Base-by-base conservation (phyloP, 92 coral and sea anemone species). In the Nematostella vectensis region DNA sequence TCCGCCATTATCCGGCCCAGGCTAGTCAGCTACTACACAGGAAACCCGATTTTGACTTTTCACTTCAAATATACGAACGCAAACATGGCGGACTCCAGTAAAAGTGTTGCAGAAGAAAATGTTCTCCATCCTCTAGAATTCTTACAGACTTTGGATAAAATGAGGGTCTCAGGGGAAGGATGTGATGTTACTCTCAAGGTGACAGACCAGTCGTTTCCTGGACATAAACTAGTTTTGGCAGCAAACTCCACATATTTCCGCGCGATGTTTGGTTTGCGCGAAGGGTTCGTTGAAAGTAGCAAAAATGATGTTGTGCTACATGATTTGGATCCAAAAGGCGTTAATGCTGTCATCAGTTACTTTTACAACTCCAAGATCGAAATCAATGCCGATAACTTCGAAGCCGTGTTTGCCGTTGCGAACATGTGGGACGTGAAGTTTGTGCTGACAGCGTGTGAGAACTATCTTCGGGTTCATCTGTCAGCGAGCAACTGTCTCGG, bases 111-210 rank as follows among this genome's bases (percentile, higher is more conserved):
- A 27, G 59, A 61, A 0, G 36, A 64, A 70, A 50, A 77, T 36
- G 58, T 40, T 2, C 21, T 50, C 11, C 59, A 56, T 57, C 49
- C 69, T 61, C 27, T 38, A 25, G 54, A 59, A 42, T 56, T 77
- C 31, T 45, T 77, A 15, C 29, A 33, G 25, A 55, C 58, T 0
- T 24, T 83, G 51, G 73, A 83, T 69, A 61, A 63, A 45, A 54
- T 74, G 62, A 64, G 86, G 20, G 63, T 61, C 29, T 58, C 51
- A 47, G 58, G 51, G 2, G 62, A 58, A 11, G 69, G 62, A 50
- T 78, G 93, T 58, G 93, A 83, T 62, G 82, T 83, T 10, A 27
- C 54, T 19, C 50, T 83, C 15, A 64, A 69, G 48, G 84, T 76
- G 25, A 82, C 69, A 26, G 61, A 68, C n/a, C 70, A 71, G 1